phyloP scores from a whole-genome alignment of 1,140 invertebrate species.

The Heliothis subflexa region DNA sequence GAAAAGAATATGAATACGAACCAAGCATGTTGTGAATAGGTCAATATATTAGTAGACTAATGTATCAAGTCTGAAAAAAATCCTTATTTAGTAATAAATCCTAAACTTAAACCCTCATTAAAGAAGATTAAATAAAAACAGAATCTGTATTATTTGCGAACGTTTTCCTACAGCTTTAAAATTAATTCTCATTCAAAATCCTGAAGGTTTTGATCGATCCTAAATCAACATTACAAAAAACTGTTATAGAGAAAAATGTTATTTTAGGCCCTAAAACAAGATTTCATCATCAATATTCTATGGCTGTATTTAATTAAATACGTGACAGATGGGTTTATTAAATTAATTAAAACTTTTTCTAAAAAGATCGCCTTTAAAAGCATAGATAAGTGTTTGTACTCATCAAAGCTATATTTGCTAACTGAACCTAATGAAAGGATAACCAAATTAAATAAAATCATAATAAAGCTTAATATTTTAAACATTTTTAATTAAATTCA shows the following conservation, averaged over 20 bases:
- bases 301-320: constrained; percentile 14
- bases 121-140: not conserved
- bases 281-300: constrained; percentile 23
- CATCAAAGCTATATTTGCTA: not conserved
- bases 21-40: no score
- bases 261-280: constrained; percentile 13
- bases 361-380: not conserved
- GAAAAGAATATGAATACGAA: no score
- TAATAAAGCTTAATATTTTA: not conserved
- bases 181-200: not conserved
- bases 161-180: not conserved
- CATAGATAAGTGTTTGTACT: not conserved
- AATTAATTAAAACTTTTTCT: constrained; percentile 2
- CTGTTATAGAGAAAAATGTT: constrained; percentile 4
- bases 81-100: no score
- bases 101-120: no score
- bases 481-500: no score
- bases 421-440: not conserved
- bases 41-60: no score
- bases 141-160: not conserved
- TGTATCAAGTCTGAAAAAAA: no score
- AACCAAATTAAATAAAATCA: not conserved
- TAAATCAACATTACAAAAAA: constrained; percentile 5
- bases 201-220: constrained; percentile 3
- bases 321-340: constrained; percentile 25